Evolutionary conservation across 2,113 vertebrate species (phyloP).

Genomic region (Hypomesus transpacificus): DNA sequence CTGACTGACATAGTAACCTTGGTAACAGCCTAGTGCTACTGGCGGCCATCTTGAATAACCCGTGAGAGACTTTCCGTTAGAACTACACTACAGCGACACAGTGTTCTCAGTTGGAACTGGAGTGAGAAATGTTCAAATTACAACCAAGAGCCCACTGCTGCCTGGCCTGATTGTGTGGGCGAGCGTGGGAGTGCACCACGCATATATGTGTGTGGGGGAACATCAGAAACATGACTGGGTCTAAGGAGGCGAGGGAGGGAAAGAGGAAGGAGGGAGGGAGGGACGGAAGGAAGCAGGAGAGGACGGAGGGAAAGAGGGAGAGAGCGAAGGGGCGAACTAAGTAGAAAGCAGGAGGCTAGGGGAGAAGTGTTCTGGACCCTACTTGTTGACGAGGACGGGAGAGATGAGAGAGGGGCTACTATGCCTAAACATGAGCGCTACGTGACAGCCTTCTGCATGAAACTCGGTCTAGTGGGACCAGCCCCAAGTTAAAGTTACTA

Average conservation of each 20-base stretch:
- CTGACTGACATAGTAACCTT: background rate
- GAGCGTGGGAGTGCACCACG: too few species aligned
- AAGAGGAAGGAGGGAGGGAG: too few species aligned
- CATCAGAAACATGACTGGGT: background rate
- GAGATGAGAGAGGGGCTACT: constrained; percentile 21
- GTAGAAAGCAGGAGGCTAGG: background rate
- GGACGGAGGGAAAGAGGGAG: constrained; percentile 15
- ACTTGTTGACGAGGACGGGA: constrained; percentile 46
- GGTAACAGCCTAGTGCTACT: too few species aligned
- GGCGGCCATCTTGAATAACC: too few species aligned
- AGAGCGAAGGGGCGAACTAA: constrained; percentile 14
- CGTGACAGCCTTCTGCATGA: too few species aligned
- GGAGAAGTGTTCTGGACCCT: constrained; percentile 69
- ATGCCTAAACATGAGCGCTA: background rate
- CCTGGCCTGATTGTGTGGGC: too few species aligned
- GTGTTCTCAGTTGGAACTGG: too few species aligned
- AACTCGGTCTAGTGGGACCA: background rate
- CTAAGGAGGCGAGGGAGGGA: background rate
- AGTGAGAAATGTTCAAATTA: too few species aligned
- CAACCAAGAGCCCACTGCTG: too few species aligned
- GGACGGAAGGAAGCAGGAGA: background rate
- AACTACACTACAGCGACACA: too few species aligned
- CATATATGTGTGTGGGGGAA: too few species aligned
- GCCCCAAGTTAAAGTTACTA: background rate
- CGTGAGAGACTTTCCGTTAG: too few species aligned